Percentiles rank a stretch among this genome's conserved stretches.
phyloP scores from a whole-genome alignment of 2,888 invertebrate genomes.

The Arrhopalites spinosus region DNA sequence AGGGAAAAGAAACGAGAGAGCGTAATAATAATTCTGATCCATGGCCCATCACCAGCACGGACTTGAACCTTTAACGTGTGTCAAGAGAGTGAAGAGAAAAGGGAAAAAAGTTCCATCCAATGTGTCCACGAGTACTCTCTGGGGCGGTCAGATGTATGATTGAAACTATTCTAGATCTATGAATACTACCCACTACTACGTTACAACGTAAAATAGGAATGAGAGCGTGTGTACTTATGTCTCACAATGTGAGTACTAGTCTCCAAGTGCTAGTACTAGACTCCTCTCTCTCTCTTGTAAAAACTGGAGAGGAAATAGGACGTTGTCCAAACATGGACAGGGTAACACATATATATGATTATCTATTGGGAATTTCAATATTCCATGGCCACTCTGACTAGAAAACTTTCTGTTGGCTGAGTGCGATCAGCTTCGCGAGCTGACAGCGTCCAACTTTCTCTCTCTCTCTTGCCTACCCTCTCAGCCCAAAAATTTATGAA shows the following conservation, averaged over 20 bases:
- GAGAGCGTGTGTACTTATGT: not conserved
- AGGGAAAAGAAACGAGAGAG: constrained; percentile 12
- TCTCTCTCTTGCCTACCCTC: constrained; percentile 30
- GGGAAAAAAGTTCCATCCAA: constrained; percentile 37
- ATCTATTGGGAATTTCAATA: constrained; percentile 51
- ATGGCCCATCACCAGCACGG: constrained; percentile 16
- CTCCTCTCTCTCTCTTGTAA: not conserved
- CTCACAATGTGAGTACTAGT: not conserved
- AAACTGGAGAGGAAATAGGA: not conserved
- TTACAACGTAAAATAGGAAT: constrained; percentile 14
- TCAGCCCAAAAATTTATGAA: constrained; percentile 46
- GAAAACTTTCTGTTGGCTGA: constrained; percentile 37
- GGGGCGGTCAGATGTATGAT: constrained; percentile 45
- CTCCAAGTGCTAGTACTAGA: too few species aligned
- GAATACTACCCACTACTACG: constrained; percentile 14
- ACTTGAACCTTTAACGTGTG: constrained; percentile 41
- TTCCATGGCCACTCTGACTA: constrained; percentile 41
- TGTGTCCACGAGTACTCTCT: constrained; percentile 44
- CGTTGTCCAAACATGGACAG: constrained; percentile 6
- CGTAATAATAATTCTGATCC: constrained; percentile 19
- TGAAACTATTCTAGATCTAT: constrained; percentile 46
- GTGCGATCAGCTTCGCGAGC: constrained; percentile 1
- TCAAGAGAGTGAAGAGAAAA: constrained; percentile 42
- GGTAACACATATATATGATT: constrained; percentile 35
- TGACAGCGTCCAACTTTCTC: constrained; percentile 27